Percentiles rank a stretch among this genome's conserved stretches.
Evolutionary conservation across 2,888 invertebrate species (phyloP).

Genomic region (Amitus sp.): DNA sequence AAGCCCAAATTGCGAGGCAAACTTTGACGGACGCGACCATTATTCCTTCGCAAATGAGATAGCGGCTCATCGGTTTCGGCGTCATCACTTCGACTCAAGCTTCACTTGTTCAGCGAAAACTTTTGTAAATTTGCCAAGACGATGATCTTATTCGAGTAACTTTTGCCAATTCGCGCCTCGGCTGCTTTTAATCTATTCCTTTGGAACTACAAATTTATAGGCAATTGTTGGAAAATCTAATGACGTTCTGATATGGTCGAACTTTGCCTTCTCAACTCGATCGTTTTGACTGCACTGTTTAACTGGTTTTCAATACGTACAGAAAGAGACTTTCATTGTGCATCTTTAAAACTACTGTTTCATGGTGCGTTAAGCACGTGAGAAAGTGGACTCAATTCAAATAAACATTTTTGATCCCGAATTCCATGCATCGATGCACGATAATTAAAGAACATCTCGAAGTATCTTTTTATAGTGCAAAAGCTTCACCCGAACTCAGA

Average conservation of each 20-base stretch:
- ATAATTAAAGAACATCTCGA: too few relatives aligned
- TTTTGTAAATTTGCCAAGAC: slow-evolving; percentile 34
- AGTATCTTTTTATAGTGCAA: neutral
- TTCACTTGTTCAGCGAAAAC: slow-evolving; percentile 29
- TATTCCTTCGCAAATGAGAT: slow-evolving; percentile 48
- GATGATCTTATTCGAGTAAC: slow-evolving; percentile 39
- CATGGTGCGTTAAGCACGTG: slow-evolving; percentile 19
- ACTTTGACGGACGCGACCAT: slow-evolving; percentile 54
- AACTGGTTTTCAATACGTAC: slow-evolving; percentile 37
- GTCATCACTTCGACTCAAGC: slow-evolving; percentile 34
- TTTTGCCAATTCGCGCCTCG: slow-evolving; percentile 26
- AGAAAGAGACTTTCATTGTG: slow-evolving; percentile 26
- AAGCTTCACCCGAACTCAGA: too few relatives aligned
- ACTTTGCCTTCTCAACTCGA: slow-evolving; percentile 38
- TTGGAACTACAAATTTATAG: slow-evolving; percentile 40
- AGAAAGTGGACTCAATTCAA: too few relatives aligned
- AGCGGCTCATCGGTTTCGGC: slow-evolving; percentile 27
- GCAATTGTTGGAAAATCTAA: slow-evolving; percentile 38
- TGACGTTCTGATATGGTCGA: slow-evolving; percentile 34
- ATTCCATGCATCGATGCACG: too few relatives aligned
- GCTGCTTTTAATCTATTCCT: slow-evolving; percentile 39
- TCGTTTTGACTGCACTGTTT: slow-evolving; percentile 30
- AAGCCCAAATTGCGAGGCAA: slow-evolving; percentile 53
- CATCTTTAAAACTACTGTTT: slow-evolving; percentile 29
- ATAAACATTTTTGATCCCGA: slow-evolving; percentile 22